Evolutionary conservation across 2,797 vertebrate genomes (phyloP).

Genomic region (Tapirus indicus): DNA sequence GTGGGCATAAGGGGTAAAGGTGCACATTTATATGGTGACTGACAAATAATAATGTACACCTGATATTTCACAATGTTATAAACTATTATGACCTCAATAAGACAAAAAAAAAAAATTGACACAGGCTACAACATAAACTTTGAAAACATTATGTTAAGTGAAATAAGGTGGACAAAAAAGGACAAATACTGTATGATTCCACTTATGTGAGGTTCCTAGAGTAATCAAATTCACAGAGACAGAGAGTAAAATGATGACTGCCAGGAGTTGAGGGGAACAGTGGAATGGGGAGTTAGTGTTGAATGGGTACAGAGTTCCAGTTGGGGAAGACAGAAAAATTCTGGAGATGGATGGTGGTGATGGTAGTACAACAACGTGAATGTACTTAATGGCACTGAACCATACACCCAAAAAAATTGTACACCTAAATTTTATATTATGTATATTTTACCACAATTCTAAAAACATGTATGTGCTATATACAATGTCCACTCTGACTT

Average conservation of each 20-base stretch:
- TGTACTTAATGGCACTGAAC: neutral
- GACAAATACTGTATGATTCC: neutral
- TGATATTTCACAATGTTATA: too few species aligned
- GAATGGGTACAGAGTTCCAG: neutral
- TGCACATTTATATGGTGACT: too few species aligned
- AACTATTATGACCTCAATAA: too few species aligned
- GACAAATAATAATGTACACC: too few species aligned
- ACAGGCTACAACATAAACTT: neutral
- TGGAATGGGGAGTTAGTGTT: neutral
- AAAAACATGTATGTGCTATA: neutral
- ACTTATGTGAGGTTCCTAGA: neutral
- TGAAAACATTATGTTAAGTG: neutral
- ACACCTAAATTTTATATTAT: neutral
- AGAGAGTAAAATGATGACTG: neutral
- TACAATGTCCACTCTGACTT: neutral
- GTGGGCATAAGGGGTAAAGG: too few species aligned
- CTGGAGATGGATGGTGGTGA: neutral
- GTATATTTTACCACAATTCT: neutral
- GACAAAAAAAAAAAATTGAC: neutral
- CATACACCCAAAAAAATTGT: neutral
- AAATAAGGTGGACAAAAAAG: constrained; percentile 11
- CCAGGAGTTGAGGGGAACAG: neutral
- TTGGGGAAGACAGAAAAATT: neutral
- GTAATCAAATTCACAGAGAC: neutral
- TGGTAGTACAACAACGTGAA: neutral